Percentiles rank a stretch among this genome's conserved stretches.
phyloP scores from a whole-genome alignment of 2,113 vertebrate genomes.

The Ciconia stormi region DNA sequence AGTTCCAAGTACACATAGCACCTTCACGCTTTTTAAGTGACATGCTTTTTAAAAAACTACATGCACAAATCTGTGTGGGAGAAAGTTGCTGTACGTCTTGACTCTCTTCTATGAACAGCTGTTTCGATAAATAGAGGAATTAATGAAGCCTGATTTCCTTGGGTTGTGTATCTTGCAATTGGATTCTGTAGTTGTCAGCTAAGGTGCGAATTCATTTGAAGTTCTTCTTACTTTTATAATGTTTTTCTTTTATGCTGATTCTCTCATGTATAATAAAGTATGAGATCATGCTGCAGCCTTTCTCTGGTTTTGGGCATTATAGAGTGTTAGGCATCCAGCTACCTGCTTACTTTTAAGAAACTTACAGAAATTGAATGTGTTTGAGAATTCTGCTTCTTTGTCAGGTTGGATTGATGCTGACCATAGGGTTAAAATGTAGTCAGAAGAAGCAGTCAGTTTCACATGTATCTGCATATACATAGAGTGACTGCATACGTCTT shows the following conservation, averaged over 20 bases:
- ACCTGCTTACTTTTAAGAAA: neutral
- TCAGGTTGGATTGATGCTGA: neutral
- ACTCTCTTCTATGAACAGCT: neutral
- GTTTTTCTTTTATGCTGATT: neutral
- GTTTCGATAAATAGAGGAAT: slow-evolving; percentile 32
- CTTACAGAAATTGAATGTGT: neutral
- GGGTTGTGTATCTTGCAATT: neutral
- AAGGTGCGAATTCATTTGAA: neutral
- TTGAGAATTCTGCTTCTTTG: neutral
- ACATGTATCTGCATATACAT: neutral
- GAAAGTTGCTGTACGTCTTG: neutral
- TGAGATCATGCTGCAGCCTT: neutral
- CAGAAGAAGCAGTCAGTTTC: neutral
- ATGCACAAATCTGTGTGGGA: neutral
- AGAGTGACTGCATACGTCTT: neutral
- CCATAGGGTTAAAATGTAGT: neutral
- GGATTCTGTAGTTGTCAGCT: neutral
- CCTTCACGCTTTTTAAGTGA: neutral
- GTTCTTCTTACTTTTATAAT: neutral
- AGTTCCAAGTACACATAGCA: neutral
- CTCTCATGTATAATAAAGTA: neutral
- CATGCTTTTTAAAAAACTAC: neutral
- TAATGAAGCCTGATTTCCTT: slow-evolving; percentile 22
- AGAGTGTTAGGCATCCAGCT: neutral
- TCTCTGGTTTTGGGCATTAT: neutral